Evolutionary conservation across 2,113 vertebrate species (phyloP).

Genomic region (Tretioscincus oriximinensis): DNA sequence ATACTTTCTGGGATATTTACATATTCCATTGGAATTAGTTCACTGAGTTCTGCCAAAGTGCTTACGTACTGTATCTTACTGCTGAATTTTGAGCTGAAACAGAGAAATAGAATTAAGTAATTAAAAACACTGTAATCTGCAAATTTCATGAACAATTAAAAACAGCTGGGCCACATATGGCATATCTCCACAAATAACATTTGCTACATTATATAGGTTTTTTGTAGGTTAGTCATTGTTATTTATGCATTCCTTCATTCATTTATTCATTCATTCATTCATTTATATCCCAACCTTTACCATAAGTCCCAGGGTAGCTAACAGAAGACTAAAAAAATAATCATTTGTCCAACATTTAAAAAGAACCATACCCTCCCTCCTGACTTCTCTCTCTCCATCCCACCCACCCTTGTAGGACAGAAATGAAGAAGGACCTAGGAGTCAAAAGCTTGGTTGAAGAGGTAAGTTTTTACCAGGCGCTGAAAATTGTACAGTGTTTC

Average conservation of each 20-base stretch:
- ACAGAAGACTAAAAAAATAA: too few relatives aligned
- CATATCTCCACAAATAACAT: background rate
- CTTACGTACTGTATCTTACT: conserved; percentile 94
- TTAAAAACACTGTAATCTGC: background rate
- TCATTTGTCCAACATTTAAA: too few relatives aligned
- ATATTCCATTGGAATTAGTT: conserved; percentile 93
- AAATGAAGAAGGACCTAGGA: too few relatives aligned
- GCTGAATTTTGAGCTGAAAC: conserved; percentile 93
- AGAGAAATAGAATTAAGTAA: conserved; percentile 14
- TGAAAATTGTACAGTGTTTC: background rate
- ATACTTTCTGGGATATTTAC: conserved; percentile 95
- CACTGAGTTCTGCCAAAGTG: conserved; percentile 86
- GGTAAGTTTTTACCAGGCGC: too few relatives aligned
- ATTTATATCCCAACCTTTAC: background rate
- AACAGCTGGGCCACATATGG: background rate
- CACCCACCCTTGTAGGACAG: too few relatives aligned
- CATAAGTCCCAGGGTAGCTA: background rate
- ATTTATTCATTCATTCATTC: too few relatives aligned
- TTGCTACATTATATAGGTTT: background rate
- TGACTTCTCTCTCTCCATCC: too few relatives aligned
- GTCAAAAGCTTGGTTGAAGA: too few relatives aligned
- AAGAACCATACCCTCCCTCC: too few relatives aligned
- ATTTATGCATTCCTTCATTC: too few relatives aligned
- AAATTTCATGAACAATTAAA: background rate
- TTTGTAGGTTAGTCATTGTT: too few relatives aligned